Base-by-base conservation (phyloP, 2,113 vertebrate species). In the Sula dactylatra region DNA sequence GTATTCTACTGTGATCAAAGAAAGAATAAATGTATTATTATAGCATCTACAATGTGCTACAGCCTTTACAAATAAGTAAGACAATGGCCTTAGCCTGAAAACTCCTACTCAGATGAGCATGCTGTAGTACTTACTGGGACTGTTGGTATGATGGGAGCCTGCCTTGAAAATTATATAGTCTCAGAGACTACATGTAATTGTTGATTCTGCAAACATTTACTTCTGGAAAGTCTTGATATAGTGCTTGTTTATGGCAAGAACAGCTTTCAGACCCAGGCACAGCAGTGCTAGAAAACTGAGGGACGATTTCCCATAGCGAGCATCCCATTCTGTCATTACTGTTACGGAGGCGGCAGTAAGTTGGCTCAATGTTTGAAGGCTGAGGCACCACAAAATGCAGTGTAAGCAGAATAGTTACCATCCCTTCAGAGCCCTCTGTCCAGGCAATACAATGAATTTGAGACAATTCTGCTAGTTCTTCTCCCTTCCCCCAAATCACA, bases 251-350 rank as follows among this genome's bases (percentile, higher is more conserved):
- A 20, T 7, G 29, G 42, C 44, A 88, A 38, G 58, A 44, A 11
- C 19, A 86, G n/a, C 71, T 58, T 27, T 61, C 29, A 21, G 66
- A 9, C 4, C 1, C 3, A 22, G 31, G 16, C 66, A 36, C 20
- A 25, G 47, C 24, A 49, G 45, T 17, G 34, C 74, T 47, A 31
- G 58, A 25, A 78, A 40, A 24, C 15, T 2, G 1, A 11, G 44
- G 5, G 13, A 10, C 4, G 6, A 1, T 69, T 92, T 80, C 45
- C 38, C 74, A 4, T 0, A 8, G 38, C 2, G 8, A 71, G 7
- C 6, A 6, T 7, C 16, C 19, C 6, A 0, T 7, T 25, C 77
- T 9, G 59, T 14, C 1, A 0, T 56, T 11, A 5, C 12, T 0
- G 0, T 25, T 31, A 2, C 5, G 2, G 52, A 27, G 67, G 45